Conservation (phyloP, 2,113 vertebrate genomes). For the Lagopus muta region DNA sequence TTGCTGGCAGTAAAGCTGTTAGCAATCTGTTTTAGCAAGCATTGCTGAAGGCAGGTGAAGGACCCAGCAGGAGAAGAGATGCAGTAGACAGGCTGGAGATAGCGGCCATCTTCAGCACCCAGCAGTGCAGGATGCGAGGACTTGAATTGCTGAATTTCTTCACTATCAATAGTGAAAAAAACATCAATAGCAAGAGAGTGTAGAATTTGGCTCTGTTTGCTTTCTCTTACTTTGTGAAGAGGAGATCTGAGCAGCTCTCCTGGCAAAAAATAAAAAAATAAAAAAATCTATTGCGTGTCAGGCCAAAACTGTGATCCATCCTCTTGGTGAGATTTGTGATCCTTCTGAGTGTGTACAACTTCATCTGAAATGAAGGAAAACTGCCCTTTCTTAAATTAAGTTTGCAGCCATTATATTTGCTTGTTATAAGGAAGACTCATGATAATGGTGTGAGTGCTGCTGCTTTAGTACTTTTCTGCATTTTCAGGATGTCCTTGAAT, state of each 20-base stretch:
- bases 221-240: rapidly evolving
- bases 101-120: neutral
- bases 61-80: neutral
- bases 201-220: neutral
- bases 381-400: neutral
- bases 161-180: too few relatives aligned
- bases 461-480: neutral
- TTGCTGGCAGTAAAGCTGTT: neutral
- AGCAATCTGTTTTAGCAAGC: neutral
- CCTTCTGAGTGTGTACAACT: neutral
- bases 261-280: neutral
- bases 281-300: rapidly evolving
- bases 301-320: neutral
- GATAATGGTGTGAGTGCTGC: neutral
- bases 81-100: neutral
- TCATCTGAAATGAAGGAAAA: neutral
- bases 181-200: neutral
- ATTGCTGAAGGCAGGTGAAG: neutral
- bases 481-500: neutral
- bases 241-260: neutral
- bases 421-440: neutral
- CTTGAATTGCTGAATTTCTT: neutral
- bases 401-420: neutral
- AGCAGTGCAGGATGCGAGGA: rapidly evolving
- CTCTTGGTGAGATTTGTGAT: neutral